Base-by-base conservation (phyloP, 2,888 invertebrate genomes). In the Halocaridina rubra region DNA sequence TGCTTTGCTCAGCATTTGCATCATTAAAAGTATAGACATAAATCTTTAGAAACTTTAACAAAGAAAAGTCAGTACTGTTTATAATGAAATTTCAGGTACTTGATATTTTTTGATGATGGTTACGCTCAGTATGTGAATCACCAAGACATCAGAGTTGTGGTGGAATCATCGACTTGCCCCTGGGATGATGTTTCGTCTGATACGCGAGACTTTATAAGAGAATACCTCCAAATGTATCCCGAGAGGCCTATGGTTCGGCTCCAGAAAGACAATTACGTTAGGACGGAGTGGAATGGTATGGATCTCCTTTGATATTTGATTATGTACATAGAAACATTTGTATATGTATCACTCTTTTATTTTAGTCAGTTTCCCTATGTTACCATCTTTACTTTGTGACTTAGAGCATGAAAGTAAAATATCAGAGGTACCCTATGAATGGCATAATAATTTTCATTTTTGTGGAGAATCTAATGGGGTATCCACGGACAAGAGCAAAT, bases 61-160 rank as follows among this genome's bases (percentile, higher is more conserved):
- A n/a, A n/a, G n/a, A n/a, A n/a, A n/a, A n/a, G n/a, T n/a, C n/a
- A n/a, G n/a, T n/a, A n/a, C n/a, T n/a, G n/a, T n/a, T n/a, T n/a
- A n/a, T n/a, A n/a, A n/a, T n/a, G n/a, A n/a, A n/a, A n/a, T 72
- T 82, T 32, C 90, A 95, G 96, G 88, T 98, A 97, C 90, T 92
- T 98, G 86, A 93, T 98, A 39, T 98, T 98, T 91, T 98, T 97
- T 91, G 98, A 98, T 91, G 96, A 97, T 90, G 97, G 97, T 0
- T 97, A 96, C 90, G 96, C 96, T 0, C 96, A 97, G 90, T 98
- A 98, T 91, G 95, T 95, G 0, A 90, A 91, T 0, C 95, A 95
- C 89, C 91, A 93, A 3, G 92, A 94, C 89, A 94, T 96, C 24
- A 87, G 88, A 59, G 84, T 95, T 0, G 94, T 96, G 0, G 94